phyloP scores from a whole-genome alignment of 2,797 vertebrate species.

The Selene dorsalis region DNA sequence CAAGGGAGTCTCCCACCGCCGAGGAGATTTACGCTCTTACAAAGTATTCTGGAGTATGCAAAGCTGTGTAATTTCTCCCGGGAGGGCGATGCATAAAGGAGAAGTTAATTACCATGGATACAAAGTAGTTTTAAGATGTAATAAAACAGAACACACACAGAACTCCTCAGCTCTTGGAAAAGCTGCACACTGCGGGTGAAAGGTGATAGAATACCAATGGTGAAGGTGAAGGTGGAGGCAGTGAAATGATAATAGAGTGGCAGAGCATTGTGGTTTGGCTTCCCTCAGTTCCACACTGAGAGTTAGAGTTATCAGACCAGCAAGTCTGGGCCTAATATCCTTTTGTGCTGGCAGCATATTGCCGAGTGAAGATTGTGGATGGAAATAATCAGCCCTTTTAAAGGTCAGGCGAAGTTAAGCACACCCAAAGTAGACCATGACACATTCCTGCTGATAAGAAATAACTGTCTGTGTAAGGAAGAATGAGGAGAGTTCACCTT shows the following conservation, averaged over 20 bases:
- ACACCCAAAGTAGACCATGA: constrained; percentile 77
- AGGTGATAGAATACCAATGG: constrained; percentile 48
- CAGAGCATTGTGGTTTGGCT: constrained; percentile 58
- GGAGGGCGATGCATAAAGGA: constrained; percentile 49
- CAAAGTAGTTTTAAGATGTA: constrained; percentile 60
- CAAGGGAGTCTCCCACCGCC: constrained; percentile 23
- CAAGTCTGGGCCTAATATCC: constrained; percentile 78
- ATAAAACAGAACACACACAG: constrained; percentile 46
- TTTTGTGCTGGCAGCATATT: constrained; percentile 79
- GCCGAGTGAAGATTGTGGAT: constrained; percentile 79
- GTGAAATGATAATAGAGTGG: constrained; percentile 68
- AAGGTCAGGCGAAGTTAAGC: constrained; percentile 85
- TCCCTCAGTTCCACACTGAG: constrained; percentile 53
- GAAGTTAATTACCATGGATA: constrained; percentile 68
- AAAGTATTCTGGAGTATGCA: constrained; percentile 50
- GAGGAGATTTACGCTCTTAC: constrained; percentile 62
- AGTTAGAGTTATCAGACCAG: constrained; percentile 77
- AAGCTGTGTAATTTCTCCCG: constrained; percentile 55
- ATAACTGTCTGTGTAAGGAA: constrained; percentile 74
- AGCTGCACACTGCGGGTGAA: constrained; percentile 52
- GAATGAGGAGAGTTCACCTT: constrained; percentile 77
- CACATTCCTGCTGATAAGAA: constrained; percentile 80
- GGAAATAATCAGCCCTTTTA: constrained; percentile 83
- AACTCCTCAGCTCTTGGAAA: constrained; percentile 38
- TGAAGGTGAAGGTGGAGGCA: constrained; percentile 64